phyloP scores from a whole-genome alignment of 92 coral and sea anemone genomes.

The Siderastrea siderea region DNA sequence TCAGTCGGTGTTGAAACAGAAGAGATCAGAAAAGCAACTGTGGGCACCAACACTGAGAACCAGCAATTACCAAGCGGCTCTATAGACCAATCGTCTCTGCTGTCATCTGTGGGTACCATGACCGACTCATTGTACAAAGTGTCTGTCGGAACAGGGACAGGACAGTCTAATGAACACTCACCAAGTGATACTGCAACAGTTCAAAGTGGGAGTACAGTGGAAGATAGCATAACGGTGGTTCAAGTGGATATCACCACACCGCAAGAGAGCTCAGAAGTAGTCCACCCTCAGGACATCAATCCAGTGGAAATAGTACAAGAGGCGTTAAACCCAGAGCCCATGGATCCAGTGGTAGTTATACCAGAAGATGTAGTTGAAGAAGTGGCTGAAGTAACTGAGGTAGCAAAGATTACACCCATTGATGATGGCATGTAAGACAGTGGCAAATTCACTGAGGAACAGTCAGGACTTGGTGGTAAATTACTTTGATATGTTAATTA shows the following conservation, averaged over 20 bases:
- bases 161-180: conserved; percentile 34
- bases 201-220: conserved; percentile 26
- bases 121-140: conserved; percentile 85
- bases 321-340: conserved; percentile 44
- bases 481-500: neutral
- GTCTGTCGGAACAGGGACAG: conserved; percentile 77
- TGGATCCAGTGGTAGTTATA: conserved; percentile 23
- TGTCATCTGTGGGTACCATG: conserved; percentile 87
- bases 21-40: conserved; percentile 74
- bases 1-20: conserved; percentile 89
- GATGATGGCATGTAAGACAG: conserved; percentile 29
- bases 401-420: conserved; percentile 46
- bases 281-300: conserved; percentile 1
- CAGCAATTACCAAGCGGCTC: conserved; percentile 18
- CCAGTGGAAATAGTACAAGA: conserved; percentile 37
- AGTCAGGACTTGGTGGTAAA: conserved; percentile 26
- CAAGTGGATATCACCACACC: conserved; percentile 23
- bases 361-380: conserved; percentile 45
- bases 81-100: conserved; percentile 38
- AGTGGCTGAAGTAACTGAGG: conserved; percentile 42
- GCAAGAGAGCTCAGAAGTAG: neutral
- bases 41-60: conserved; percentile 86
- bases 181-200: neutral
- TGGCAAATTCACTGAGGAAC: neutral
- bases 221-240: conserved; percentile 54